Percentiles rank a stretch among this genome's conserved stretches.
phyloP scores from a whole-genome alignment of 2,113 vertebrate genomes.

The Acanthisitta chloris region DNA sequence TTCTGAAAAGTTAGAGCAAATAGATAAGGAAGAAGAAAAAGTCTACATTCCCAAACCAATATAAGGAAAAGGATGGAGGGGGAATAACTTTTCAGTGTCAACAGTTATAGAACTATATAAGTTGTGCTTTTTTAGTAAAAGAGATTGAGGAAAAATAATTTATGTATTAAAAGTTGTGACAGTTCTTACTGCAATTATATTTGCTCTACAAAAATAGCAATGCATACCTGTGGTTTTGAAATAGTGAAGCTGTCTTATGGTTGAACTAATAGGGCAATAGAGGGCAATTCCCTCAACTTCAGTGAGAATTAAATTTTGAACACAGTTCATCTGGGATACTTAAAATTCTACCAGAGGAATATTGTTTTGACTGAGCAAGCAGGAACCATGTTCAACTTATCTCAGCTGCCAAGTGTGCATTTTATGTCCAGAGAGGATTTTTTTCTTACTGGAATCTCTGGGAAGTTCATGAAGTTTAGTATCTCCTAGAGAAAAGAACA shows the following conservation, averaged over 20 bases:
- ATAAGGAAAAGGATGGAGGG: rapidly evolving
- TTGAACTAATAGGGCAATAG: background rate
- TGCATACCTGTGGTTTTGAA: background rate
- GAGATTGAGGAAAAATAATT: background rate
- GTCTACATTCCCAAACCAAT: background rate
- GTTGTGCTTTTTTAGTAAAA: background rate
- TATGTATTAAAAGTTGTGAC: background rate
- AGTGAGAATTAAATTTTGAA: background rate
- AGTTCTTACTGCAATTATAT: background rate
- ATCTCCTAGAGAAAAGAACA: background rate
- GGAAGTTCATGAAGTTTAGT: background rate
- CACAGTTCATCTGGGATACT: background rate
- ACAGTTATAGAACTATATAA: rapidly evolving
- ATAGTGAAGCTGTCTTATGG: background rate
- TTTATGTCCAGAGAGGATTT: background rate
- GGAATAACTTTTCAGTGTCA: background rate
- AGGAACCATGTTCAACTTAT: background rate
- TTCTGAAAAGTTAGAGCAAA: background rate
- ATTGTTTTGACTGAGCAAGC: background rate
- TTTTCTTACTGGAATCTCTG: background rate
- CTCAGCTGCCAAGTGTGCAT: background rate
- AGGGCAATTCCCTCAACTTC: background rate
- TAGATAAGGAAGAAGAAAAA: background rate
- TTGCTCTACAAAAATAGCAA: background rate
- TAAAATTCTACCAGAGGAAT: background rate